Percentiles rank a stretch among this genome's conserved stretches.
phyloP scores from a whole-genome alignment of 2,888 invertebrate genomes.

The Athetis lepigone region DNA sequence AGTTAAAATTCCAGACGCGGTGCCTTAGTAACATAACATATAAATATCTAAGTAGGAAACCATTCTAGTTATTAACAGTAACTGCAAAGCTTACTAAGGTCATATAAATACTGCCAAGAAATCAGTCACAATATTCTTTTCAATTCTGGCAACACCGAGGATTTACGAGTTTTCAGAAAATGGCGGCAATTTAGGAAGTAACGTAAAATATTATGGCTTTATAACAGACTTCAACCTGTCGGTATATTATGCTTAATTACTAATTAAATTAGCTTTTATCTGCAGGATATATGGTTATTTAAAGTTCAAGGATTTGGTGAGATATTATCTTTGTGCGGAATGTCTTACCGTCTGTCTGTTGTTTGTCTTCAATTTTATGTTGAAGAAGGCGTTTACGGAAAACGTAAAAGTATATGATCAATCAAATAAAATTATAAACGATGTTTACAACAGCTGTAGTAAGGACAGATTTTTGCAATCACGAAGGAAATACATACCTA shows the following conservation, averaged over 20 bases:
- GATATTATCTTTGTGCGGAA: slow-evolving; percentile 51
- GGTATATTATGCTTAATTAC: slow-evolving; percentile 39
- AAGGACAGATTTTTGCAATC: background rate
- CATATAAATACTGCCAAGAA: background rate
- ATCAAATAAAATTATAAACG: background rate
- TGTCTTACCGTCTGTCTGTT: background rate
- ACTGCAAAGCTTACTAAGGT: background rate
- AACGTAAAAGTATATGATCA: background rate
- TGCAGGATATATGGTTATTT: slow-evolving; percentile 40
- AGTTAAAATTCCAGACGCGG: background rate
- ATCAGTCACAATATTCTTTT: background rate
- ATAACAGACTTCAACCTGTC: background rate
- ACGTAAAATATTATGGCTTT: slow-evolving; percentile 14
- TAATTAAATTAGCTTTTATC: slow-evolving; percentile 36
- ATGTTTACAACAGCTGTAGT: background rate
- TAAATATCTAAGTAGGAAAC: background rate
- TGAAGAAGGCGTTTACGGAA: slow-evolving; percentile 19
- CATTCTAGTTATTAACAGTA: background rate
- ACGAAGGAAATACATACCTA: too few species aligned
- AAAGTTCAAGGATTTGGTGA: slow-evolving; percentile 59
- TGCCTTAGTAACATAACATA: background rate
- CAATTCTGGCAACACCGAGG: slow-evolving; percentile 11
- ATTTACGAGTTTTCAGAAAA: background rate
- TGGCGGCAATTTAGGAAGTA: slow-evolving; percentile 45
- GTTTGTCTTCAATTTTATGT: slow-evolving; percentile 4